These are phyloP conservation scores for Cheilosia grossa DNA, from an alignment of 2,888 invertebrate genomes.

Conservation along the genomic window DNA sequence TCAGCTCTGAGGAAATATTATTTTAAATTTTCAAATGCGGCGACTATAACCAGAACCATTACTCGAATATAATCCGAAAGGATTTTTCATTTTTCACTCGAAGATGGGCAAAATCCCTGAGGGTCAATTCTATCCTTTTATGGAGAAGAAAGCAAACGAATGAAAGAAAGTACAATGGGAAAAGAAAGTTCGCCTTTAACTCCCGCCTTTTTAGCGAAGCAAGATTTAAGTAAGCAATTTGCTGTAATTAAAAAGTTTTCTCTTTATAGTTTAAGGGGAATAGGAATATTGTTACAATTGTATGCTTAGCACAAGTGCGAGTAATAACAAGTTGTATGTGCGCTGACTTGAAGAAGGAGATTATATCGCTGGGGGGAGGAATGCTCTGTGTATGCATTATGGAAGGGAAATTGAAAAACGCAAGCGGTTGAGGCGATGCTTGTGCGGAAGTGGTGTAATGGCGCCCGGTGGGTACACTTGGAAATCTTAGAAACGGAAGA, in stretches of 20 bases:
- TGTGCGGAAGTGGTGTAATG: not conserved
- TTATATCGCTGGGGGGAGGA: not conserved
- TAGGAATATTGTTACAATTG: conserved; percentile 33
- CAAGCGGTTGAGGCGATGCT: not conserved
- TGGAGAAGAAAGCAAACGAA: not conserved
- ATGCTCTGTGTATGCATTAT: not conserved
- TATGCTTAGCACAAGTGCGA: conserved; percentile 2
- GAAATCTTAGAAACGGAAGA: no score
- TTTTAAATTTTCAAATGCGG: no score
- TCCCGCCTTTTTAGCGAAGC: not conserved
- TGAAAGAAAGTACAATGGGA: conserved; percentile 2
- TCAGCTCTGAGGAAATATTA: not conserved
- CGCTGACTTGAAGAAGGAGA: not conserved
- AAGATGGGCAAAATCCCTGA: no score
- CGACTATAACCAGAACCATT: no score
- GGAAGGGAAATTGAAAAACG: not conserved
- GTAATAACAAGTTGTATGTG: not conserved
- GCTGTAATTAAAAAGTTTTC: conserved; percentile 65
- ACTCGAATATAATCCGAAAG: no score
- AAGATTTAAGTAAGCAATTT: conserved; percentile 63
- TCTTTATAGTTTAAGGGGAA: not conserved
- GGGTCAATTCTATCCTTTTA: no score
- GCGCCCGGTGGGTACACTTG: not conserved
- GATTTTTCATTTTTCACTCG: no score
- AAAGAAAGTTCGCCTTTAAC: not conserved